Conservation (phyloP, 2,888 invertebrate species). For the Thecophora atra region DNA sequence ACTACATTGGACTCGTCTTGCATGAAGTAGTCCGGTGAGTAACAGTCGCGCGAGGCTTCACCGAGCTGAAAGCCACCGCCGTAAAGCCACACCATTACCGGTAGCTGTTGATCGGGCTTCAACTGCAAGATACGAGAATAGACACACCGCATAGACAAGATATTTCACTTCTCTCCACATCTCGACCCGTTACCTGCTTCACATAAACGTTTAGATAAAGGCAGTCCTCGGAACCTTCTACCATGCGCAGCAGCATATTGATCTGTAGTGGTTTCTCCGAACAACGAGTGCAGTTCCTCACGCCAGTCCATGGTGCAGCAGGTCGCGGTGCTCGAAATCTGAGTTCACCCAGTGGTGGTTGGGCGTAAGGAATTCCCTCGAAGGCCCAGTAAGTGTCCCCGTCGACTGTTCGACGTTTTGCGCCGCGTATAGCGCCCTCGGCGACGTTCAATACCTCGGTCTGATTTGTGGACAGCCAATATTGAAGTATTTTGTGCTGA, state of each 20-base stretch:
- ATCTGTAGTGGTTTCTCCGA: slow-evolving; percentile 58
- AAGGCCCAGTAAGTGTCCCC: slow-evolving; percentile 57
- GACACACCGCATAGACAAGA: too few relatives aligned
- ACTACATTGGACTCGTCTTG: slow-evolving; percentile 66
- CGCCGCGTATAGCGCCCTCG: slow-evolving; percentile 55
- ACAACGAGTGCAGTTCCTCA: slow-evolving; percentile 63
- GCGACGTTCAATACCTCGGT: slow-evolving; percentile 52
- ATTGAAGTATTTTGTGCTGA: slow-evolving; percentile 53
- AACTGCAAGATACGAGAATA: slow-evolving; percentile 44
- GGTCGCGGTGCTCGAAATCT: slow-evolving; percentile 65
- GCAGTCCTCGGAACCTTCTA: slow-evolving; percentile 68
- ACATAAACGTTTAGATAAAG: slow-evolving; percentile 67
- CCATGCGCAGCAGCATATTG: slow-evolving; percentile 54
- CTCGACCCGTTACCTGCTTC: slow-evolving; percentile 54
- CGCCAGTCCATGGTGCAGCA: slow-evolving; percentile 63
- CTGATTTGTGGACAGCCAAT: slow-evolving; percentile 52
- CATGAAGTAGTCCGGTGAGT: slow-evolving; percentile 67
- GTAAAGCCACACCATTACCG: slow-evolving; percentile 68
- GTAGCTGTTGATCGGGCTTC: slow-evolving; percentile 48
- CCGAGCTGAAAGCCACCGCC: slow-evolving; percentile 68
- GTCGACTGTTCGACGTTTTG: slow-evolving; percentile 44
- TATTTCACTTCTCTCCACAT: too few relatives aligned
- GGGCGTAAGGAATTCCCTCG: slow-evolving; percentile 63
- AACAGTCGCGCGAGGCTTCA: slow-evolving; percentile 61
- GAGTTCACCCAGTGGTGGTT: slow-evolving; percentile 60